A percentile compares a stretch with the other conserved stretches of the same genome.
phyloP scores from a whole-genome alignment of 2,113 vertebrate genomes.

The Colinus virginianus region DNA sequence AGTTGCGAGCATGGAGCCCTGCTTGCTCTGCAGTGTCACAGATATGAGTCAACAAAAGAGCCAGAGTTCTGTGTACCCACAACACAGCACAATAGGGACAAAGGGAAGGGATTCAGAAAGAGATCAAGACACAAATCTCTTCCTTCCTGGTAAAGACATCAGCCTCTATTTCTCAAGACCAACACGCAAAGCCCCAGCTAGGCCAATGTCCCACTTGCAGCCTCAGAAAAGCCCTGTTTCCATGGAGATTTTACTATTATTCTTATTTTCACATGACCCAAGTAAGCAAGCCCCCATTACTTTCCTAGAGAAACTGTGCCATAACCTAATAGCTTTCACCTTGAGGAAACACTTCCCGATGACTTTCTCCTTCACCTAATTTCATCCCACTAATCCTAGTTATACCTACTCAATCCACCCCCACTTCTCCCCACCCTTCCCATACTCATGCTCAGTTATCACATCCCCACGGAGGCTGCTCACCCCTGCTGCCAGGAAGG shows the following conservation, averaged over 20 bases:
- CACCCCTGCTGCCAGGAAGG: background rate
- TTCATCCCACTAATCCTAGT: slow-evolving; percentile 51
- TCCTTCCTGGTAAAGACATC: background rate
- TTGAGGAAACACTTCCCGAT: background rate
- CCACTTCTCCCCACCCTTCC: background rate
- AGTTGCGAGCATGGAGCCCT: background rate
- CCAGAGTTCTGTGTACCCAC: background rate
- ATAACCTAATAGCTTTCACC: slow-evolving; percentile 35
- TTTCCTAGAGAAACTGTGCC: background rate
- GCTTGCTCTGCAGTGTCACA: rapidly evolving
- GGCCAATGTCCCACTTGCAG: rapidly evolving
- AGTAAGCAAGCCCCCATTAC: rapidly evolving
- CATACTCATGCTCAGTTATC: background rate
- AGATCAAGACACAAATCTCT: background rate
- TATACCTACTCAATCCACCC: background rate
- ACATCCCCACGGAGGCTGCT: background rate
- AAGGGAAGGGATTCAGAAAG: background rate
- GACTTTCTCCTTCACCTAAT: slow-evolving; percentile 40
- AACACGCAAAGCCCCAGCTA: background rate
- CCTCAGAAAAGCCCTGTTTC: background rate
- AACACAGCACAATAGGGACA: background rate
- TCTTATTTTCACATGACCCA: background rate
- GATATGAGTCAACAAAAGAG: background rate
- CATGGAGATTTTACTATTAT: background rate
- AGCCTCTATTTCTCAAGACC: background rate